Conservation (phyloP, 2,888 invertebrate species). For the Lamproptera curius region DNA sequence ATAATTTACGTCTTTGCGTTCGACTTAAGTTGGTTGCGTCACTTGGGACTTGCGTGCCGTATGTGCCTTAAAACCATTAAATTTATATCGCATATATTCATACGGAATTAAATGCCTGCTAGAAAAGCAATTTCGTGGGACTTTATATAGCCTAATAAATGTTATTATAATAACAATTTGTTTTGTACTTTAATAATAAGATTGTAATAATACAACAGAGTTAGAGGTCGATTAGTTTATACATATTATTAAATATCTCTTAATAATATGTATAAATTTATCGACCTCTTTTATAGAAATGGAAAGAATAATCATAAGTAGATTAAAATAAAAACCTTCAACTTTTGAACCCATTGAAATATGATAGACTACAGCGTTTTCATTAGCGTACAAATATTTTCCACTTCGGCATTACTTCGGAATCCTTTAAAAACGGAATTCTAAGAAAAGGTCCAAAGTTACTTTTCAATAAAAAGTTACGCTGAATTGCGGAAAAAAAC, state of each 20-base stretch:
- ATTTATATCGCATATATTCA: slow-evolving; percentile 62
- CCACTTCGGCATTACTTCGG: slow-evolving; percentile 13
- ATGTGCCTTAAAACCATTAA: slow-evolving; percentile 62
- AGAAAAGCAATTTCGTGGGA: slow-evolving; percentile 52
- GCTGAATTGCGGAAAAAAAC: slow-evolving; percentile 25
- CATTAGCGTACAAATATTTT: slow-evolving; percentile 22
- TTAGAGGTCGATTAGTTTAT: too few relatives aligned
- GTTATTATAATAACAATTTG: too few relatives aligned
- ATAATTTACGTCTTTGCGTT: slow-evolving; percentile 68
- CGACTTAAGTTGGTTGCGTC: slow-evolving; percentile 61
- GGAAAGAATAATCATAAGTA: too few relatives aligned
- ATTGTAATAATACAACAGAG: too few relatives aligned
- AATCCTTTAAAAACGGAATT: slow-evolving; percentile 22
- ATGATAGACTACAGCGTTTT: slow-evolving; percentile 29
- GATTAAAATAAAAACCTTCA: too few relatives aligned
- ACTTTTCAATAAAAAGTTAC: slow-evolving; percentile 33
- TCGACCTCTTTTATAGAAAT: too few relatives aligned
- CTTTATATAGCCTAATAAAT: neutral
- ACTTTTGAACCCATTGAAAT: slow-evolving; percentile 21
- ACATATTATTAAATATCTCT: too few relatives aligned
- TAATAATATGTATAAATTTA: too few relatives aligned
- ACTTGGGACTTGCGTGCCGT: slow-evolving; percentile 67
- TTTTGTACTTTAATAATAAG: too few relatives aligned
- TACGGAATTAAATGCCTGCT: slow-evolving; percentile 70
- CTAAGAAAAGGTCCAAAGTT: slow-evolving; percentile 23